Evolutionary conservation across 2,113 vertebrate genomes (phyloP).

Genomic region (Dinomys branickii): DNA sequence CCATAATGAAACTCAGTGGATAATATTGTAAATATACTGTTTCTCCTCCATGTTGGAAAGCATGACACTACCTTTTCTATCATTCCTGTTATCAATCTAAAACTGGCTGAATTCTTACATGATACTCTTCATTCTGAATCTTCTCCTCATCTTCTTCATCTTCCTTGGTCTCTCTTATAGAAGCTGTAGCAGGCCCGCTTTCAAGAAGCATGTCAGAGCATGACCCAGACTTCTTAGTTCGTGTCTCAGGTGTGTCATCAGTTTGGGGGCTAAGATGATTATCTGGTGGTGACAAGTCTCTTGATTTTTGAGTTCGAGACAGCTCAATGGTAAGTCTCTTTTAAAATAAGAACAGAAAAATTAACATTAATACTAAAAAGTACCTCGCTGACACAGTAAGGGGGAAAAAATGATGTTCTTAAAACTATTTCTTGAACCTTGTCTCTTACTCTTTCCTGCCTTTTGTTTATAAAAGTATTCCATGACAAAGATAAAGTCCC

Average conservation of each 20-base stretch:
- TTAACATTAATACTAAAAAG: not conserved
- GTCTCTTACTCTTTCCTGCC: not conserved
- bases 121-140: conserved; percentile 94
- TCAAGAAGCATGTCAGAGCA: conserved; percentile 85
- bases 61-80: not conserved
- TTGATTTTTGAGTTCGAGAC: conserved; percentile 94
- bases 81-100: conserved; percentile 19
- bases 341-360: conserved; percentile 71
- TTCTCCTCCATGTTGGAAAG: not conserved
- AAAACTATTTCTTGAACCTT: conserved; percentile 11
- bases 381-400: not conserved
- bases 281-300: conserved; percentile 94
- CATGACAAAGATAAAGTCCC: not conserved
- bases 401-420: not conserved
- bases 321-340: conserved; percentile 97
- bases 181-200: conserved; percentile 75
- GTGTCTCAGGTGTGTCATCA: conserved; percentile 88
- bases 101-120: conserved; percentile 86
- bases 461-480: conserved; percentile 10
- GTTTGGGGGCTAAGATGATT: conserved; percentile 91
- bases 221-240: conserved; percentile 85
- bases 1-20: conserved; percentile 19
- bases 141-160: conserved; percentile 93
- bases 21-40: not conserved
- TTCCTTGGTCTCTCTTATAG: conserved; percentile 87